Evolutionary conservation across 2,113 vertebrate genomes (phyloP).

Genomic region (Lycocorax pyrrhopterus): DNA sequence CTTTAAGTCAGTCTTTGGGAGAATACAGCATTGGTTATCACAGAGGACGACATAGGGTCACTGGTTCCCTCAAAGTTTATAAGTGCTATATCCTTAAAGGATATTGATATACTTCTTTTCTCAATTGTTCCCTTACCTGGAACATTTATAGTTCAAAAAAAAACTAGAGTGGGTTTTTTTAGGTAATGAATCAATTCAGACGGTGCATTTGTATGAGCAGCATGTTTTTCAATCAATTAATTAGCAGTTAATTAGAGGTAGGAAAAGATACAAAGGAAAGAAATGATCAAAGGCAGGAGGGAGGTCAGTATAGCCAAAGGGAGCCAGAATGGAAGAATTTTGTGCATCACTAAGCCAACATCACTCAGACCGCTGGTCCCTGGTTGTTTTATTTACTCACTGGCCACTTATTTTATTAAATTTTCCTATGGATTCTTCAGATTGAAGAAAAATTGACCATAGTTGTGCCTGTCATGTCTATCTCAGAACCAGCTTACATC

Average conservation of each 20-base stretch:
- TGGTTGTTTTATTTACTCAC: background rate
- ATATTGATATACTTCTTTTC: background rate
- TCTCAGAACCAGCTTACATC: background rate
- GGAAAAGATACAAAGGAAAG: background rate
- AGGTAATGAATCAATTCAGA: background rate
- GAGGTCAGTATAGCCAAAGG: background rate
- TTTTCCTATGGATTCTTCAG: background rate
- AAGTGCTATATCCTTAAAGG: background rate
- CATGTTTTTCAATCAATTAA: background rate
- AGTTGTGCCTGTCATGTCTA: background rate
- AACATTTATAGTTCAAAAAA: background rate
- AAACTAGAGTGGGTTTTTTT: background rate
- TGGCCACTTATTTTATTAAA: background rate
- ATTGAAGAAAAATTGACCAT: background rate
- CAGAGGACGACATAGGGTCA: background rate
- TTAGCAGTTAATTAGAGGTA: background rate
- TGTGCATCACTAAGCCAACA: background rate
- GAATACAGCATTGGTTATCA: background rate
- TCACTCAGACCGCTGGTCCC: background rate
- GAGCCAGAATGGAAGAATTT: background rate
- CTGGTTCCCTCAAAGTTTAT: background rate
- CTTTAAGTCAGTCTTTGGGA: background rate
- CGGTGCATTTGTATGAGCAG: background rate
- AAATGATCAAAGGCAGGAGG: background rate
- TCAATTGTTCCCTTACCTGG: background rate